Evolutionary conservation across 2,888 invertebrate genomes (phyloP).

Genomic region (Eumerus sabulonum): DNA sequence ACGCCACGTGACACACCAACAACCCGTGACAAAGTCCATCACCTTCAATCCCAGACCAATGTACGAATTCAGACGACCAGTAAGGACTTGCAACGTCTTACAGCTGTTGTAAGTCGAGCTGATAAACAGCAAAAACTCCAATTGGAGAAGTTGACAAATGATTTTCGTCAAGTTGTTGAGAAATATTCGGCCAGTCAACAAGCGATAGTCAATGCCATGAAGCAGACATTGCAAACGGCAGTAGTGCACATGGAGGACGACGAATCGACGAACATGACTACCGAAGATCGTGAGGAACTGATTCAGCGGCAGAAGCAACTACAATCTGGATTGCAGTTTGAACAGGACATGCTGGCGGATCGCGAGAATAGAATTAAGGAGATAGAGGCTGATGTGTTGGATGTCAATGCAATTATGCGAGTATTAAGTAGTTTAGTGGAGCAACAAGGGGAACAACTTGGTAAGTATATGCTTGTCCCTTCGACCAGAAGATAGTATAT

Average conservation of each 20-base stretch:
- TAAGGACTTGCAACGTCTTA: conserved; percentile 86
- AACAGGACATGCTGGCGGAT: conserved; percentile 89
- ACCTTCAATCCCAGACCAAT: conserved; percentile 87
- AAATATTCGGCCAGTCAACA: conserved; percentile 90
- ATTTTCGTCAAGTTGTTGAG: conserved; percentile 89
- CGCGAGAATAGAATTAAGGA: conserved; percentile 88
- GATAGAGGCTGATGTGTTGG: conserved; percentile 90
- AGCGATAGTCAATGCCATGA: conserved; percentile 85
- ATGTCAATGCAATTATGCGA: conserved; percentile 91
- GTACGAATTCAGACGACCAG: conserved; percentile 86
- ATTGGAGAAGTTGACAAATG: conserved; percentile 89
- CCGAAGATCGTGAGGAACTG: conserved; percentile 74
- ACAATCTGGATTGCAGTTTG: conserved; percentile 82
- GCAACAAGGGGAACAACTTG: conserved; percentile 85
- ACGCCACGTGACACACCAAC: conserved; percentile 86
- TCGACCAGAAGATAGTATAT: conserved; percentile 17
- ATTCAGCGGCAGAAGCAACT: conserved; percentile 75
- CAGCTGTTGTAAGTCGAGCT: conserved; percentile 84
- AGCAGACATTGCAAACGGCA: conserved; percentile 76
- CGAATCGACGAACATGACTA: conserved; percentile 76
- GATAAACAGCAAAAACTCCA: conserved; percentile 91
- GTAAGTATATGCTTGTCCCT: conserved; percentile 81
- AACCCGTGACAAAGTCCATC: conserved; percentile 84
- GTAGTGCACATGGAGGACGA: conserved; percentile 70
- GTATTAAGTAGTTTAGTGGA: conserved; percentile 86